Base-by-base conservation (phyloP, 2,113 vertebrate genomes). In the Dicaeum eximium region DNA sequence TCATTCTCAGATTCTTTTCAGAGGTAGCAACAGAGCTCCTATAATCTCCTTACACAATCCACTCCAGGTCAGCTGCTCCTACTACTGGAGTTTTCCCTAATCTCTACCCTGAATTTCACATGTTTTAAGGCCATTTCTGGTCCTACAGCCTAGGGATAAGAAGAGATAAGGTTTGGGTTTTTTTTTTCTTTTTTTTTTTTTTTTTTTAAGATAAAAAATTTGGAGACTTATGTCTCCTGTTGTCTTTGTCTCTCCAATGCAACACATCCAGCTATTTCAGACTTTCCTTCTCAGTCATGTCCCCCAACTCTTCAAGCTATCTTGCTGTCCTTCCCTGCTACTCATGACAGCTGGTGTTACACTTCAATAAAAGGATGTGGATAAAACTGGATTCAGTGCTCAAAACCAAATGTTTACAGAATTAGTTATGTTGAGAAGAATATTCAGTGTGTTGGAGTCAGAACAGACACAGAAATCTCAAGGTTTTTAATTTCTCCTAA, bases 121-220 rank as follows among this genome's bases (percentile, higher is more conserved):
- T 9, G 10, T 61, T 37, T 75, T 85, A 85, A 56, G 25, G 42
- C 13, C 44, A 69, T 57, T 87, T 88, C 61, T 67, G 53, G 66
- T 89, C 33, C 72, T 75, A 48, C 15, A 89, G 73, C n/a, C 66
- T 64, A 85, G 18, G 24, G 40, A 75, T 31, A 82, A 53, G 28
- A 95, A 50, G 21, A 77, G 33, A 54, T 62, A 83, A 69, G 2
- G 14, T n/a, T n/a, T n/a, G 2, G 2, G 0, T 2, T 2, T 24
- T 64, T 62, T 35, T 19, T 3, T 3, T 35, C 64, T 82, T 22
- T 58, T 85, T 44, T 47, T 35, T 19, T 3, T 3, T 35, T 67
- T 82, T 22, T 58, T 85, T 44, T 47, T 22, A 64, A 80, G 50
- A 66, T 33, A 50, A 75, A 65, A 91, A 25, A 51, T 7, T 17